Percentiles rank a stretch among this genome's conserved stretches.
Conservation (phyloP, 2,113 vertebrate genomes). For the Anguilla japonica region DNA sequence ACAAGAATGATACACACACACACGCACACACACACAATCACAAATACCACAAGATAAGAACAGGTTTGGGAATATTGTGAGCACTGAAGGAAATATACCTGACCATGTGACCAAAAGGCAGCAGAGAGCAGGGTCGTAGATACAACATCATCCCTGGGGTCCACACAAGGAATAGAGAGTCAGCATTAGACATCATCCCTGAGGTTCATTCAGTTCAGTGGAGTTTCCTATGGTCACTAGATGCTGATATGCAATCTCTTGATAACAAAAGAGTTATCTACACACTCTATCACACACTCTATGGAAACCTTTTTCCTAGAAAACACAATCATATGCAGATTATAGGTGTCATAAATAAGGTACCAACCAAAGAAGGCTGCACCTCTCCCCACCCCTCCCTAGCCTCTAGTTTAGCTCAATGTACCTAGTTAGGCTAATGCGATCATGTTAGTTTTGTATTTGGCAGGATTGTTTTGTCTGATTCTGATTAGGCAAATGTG, state of each 20-base stretch:
- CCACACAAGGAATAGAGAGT: neutral
- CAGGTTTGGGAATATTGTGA: neutral
- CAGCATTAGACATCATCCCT: constrained; percentile 4
- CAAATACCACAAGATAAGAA: neutral
- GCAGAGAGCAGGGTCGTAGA: no score
- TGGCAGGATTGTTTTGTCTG: no score
- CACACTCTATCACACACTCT: neutral
- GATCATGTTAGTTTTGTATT: no score
- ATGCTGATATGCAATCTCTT: neutral
- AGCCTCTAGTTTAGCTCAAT: no score
- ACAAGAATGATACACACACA: neutral
- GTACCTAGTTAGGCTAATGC: no score
- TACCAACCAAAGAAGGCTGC: neutral
- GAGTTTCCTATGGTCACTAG: constrained; percentile 12
- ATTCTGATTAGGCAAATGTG: no score
- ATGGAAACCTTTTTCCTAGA: neutral
- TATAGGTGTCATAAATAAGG: neutral
- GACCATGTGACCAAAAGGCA: neutral
- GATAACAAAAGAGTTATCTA: neutral
- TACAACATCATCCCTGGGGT: neutral
- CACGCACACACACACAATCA: neutral
- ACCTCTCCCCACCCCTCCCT: no score
- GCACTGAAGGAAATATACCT: neutral
- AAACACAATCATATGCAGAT: neutral
- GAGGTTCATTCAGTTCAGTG: constrained; percentile 10